Evolutionary conservation across 2,888 invertebrate genomes (phyloP).

Genomic region (Prostheceraeus crozeri): DNA sequence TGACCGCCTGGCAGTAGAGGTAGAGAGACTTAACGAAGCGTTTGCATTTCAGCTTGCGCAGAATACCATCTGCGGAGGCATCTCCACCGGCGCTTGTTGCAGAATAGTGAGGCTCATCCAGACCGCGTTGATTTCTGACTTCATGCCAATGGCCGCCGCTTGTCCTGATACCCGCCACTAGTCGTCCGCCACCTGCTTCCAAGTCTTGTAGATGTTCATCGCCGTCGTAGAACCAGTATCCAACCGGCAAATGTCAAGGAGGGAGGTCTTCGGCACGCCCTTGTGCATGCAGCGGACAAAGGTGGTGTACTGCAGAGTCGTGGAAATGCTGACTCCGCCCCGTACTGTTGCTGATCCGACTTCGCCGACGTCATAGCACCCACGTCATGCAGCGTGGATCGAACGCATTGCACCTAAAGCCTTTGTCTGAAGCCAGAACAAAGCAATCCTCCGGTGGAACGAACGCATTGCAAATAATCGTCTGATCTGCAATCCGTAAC

Average conservation of each 20-base stretch:
- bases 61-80: neutral
- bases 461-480: too few species aligned
- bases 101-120: constrained; percentile 8
- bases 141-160: neutral
- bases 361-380: too few species aligned
- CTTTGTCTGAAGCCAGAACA: too few species aligned
- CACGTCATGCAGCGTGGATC: too few species aligned
- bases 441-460: too few species aligned
- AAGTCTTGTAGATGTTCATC: constrained; percentile 8
- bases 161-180: neutral
- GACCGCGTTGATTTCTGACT: too few species aligned
- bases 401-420: too few species aligned
- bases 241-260: constrained; percentile 3
- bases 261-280: constrained; percentile 8
- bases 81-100: constrained; percentile 8
- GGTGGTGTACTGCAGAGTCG: constrained; percentile 3
- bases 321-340: too few species aligned
- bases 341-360: too few species aligned
- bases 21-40: constrained; percentile 1
- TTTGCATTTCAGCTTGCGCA: constrained; percentile 4
- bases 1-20: constrained; percentile 8
- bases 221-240: neutral
- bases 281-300: constrained; percentile 8
- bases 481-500: too few species aligned
- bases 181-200: constrained; percentile 8